These are phyloP conservation scores for Amphimedon queenslandica DNA, from an alignment of 37 sponge, comb jelly and placozoan species.

Conservation along the genomic window DNA sequence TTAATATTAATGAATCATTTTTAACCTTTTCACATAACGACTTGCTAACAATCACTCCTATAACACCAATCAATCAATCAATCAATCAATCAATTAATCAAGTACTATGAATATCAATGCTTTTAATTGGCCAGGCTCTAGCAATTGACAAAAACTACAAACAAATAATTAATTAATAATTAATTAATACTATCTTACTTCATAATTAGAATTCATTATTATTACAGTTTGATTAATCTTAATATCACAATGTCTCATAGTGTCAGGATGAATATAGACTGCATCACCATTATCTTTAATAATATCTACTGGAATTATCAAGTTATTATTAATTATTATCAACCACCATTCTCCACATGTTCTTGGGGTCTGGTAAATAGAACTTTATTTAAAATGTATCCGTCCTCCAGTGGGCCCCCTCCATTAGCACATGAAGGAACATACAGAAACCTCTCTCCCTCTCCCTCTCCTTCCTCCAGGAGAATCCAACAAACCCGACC, in stretches of 20 bases:
- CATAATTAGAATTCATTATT: not conserved
- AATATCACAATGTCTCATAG: conserved; percentile 46
- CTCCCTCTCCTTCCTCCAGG: no score
- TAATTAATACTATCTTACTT: not conserved
- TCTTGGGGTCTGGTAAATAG: no score
- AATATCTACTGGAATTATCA: no score
- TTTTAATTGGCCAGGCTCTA: conserved; percentile 47
- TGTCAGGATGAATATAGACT: conserved; percentile 56
- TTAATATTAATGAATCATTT: no score
- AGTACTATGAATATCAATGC: conserved; percentile 35
- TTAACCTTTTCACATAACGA: no score
- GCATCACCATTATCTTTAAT: conserved; percentile 17
- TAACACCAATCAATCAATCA: not conserved
- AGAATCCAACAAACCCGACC: no score
- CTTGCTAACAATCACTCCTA: no score
- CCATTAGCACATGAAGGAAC: no score
- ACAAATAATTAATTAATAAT: not conserved
- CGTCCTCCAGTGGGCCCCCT: no score
- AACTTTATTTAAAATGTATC: no score
- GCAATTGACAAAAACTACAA: not conserved
- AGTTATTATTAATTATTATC: not conserved
- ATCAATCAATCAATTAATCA: no score
- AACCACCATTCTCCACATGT: not conserved
- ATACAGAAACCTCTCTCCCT: no score
- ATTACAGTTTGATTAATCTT: conserved; percentile 33